These are phyloP conservation scores for Smithornis capensis DNA, from an alignment of 2,113 vertebrate genomes.

Conservation along the genomic window DNA sequence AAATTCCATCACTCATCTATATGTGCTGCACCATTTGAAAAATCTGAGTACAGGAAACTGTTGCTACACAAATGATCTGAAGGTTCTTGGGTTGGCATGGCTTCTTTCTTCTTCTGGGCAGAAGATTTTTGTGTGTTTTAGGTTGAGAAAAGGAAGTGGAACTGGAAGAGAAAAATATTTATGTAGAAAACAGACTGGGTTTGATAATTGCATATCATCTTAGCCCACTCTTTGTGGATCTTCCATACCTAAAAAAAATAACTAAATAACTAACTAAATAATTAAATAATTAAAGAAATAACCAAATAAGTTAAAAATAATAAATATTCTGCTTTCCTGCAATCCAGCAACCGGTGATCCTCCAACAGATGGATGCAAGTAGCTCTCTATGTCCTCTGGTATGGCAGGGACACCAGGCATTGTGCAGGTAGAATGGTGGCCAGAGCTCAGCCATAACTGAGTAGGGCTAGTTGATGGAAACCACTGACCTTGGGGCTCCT, in stretches of 20 bases:
- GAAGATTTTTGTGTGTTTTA: not conserved
- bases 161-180: not conserved
- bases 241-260: not conserved
- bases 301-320: not conserved
- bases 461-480: not conserved
- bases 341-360: not conserved
- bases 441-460: not conserved
- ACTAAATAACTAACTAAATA: not conserved
- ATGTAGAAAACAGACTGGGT: not conserved
- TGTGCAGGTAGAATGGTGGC: accelerated
- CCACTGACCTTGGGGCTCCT: not conserved
- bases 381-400: not conserved
- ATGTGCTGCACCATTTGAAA: not conserved
- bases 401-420: not conserved
- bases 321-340: not conserved
- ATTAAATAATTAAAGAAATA: not conserved
- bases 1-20: not conserved
- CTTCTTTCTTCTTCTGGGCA: not conserved
- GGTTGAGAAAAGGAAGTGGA: not conserved
- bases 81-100: not conserved
- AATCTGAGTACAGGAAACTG: not conserved
- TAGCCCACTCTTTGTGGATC: not conserved
- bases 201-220: not conserved
- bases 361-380: not conserved
- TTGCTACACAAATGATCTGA: not conserved